A percentile compares a stretch with the other conserved stretches of the same genome.
Conservation (phyloP, 2,888 invertebrate species). For the Dicranocentrus wangi region DNA sequence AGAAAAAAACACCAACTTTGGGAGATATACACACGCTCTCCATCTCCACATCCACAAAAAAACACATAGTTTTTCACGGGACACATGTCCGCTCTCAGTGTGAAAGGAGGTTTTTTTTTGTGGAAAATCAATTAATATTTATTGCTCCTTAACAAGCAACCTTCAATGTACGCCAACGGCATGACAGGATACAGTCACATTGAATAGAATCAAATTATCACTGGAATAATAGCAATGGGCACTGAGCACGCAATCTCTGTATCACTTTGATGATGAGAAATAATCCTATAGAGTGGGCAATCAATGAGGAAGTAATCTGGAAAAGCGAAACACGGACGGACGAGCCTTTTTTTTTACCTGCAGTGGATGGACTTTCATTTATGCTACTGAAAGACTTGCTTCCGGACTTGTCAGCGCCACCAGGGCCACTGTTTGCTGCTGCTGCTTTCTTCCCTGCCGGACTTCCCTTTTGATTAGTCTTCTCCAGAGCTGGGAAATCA, state of each 20-base stretch:
- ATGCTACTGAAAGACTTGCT: slow-evolving; percentile 58
- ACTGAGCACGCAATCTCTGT: background rate
- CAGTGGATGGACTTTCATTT: slow-evolving; percentile 55
- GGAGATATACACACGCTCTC: too few species aligned
- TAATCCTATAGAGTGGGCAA: background rate
- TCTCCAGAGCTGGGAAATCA: slow-evolving; percentile 36
- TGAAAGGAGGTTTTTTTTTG: background rate
- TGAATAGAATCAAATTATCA: slow-evolving; percentile 9
- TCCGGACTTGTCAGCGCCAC: slow-evolving; percentile 35
- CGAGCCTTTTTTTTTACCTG: slow-evolving; percentile 26
- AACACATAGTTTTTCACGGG: too few species aligned
- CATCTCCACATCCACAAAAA: too few species aligned
- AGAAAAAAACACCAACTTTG: too few species aligned
- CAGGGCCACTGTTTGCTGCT: slow-evolving; percentile 1
- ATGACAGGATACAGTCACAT: too few species aligned
- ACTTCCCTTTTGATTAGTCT: slow-evolving; percentile 40
- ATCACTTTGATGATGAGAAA: too few species aligned
- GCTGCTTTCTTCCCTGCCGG: slow-evolving; percentile 16
- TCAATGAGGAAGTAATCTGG: background rate
- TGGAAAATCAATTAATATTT: slow-evolving; percentile 55
- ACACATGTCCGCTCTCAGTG: too few species aligned
- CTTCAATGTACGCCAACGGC: background rate
- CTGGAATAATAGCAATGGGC: slow-evolving; percentile 1
- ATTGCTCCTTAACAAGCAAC: slow-evolving; percentile 42
- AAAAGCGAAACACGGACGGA: background rate